Percentiles rank a stretch among this genome's conserved stretches.
Conservation (phyloP, 1,140 invertebrate species). For the Trichonephila inaurata region DNA sequence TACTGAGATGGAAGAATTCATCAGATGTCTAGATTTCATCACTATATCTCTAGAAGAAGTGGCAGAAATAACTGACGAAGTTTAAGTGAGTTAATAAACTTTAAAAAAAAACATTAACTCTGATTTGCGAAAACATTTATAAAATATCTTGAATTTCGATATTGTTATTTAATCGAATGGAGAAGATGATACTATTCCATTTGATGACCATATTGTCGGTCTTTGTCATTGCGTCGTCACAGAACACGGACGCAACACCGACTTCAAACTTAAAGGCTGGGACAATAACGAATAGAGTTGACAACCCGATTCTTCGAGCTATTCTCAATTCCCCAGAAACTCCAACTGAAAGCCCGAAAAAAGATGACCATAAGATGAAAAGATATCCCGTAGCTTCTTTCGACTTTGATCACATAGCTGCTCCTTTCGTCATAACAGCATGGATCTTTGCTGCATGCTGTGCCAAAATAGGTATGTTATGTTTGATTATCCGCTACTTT, state of each 20-base stretch:
- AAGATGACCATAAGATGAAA: background rate
- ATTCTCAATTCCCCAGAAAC: background rate
- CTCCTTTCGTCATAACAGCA: conserved; percentile 83
- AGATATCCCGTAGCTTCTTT: conserved; percentile 78
- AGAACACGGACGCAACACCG: background rate
- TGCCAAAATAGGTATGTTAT: conserved; percentile 84
- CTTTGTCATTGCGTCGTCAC: background rate
- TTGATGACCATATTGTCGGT: background rate
- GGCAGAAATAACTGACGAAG: background rate
- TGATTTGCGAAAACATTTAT: background rate
- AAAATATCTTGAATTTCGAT: background rate
- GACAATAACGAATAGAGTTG: background rate
- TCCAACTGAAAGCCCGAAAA: background rate
- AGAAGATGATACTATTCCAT: background rate
- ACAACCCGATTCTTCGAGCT: background rate
- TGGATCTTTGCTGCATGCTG: conserved; percentile 85
- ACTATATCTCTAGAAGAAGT: background rate
- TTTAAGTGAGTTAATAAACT: background rate
- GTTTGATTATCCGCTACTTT: background rate
- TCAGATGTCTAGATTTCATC: background rate
- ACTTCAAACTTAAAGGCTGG: background rate
- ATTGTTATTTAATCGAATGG: background rate
- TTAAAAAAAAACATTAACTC: background rate
- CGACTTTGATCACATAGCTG: conserved; percentile 84
- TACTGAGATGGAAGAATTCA: background rate